Percentiles rank a stretch among this genome's conserved stretches.
Conservation (phyloP, 2,113 vertebrate genomes). For the Hyperoodon ampullatus region DNA sequence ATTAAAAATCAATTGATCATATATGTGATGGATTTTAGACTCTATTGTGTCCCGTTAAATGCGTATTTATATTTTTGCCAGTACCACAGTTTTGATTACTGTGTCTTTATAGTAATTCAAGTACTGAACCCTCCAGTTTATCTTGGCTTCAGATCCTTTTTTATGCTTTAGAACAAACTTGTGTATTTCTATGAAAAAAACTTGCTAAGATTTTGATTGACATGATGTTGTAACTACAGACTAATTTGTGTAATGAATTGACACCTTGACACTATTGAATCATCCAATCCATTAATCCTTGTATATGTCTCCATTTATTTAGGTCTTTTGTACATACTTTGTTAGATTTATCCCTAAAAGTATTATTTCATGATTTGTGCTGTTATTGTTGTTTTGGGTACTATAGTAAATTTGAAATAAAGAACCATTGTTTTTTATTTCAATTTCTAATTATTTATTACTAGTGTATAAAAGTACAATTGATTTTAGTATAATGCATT, state of each 20-base stretch:
- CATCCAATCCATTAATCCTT: not conserved
- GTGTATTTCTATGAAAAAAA: not conserved
- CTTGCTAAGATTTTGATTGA: not conserved
- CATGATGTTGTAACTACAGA: not conserved
- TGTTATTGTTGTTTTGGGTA: not conserved
- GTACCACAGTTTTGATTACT: not conserved
- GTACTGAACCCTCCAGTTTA: not conserved
- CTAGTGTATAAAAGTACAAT: not conserved
- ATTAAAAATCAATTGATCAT: not conserved
- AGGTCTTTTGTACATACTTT: not conserved
- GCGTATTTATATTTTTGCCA: not conserved
- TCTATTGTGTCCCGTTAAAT: not conserved
- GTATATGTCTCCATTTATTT: not conserved
- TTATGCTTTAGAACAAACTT: not conserved
- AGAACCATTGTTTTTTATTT: not conserved
- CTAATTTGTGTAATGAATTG: not conserved
- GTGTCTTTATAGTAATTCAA: not conserved
- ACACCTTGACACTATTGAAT: not conserved
- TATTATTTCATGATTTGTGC: not conserved
- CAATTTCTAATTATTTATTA: not conserved
- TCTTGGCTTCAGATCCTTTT: not conserved
- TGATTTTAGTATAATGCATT: not conserved
- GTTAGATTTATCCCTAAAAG: not conserved
- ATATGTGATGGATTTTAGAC: not conserved
- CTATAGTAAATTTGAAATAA: not conserved